These are phyloP conservation scores for Camponotus pennsylvanicus DNA, from an alignment of 1,140 invertebrate genomes.

Conservation along the genomic window DNA sequence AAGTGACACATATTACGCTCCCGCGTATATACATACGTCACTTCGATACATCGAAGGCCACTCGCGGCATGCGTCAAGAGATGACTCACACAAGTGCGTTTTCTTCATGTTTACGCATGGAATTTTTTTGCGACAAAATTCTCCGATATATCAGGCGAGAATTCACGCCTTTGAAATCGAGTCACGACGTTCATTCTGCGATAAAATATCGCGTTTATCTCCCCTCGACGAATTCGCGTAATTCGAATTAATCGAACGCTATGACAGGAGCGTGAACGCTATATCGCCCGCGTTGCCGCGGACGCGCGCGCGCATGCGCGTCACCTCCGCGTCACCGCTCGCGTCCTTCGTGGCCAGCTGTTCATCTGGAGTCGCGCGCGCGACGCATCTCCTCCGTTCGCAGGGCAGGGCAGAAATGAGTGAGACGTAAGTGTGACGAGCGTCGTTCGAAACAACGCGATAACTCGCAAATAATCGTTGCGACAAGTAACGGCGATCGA, in stretches of 20 bases:
- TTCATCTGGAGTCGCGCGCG: not conserved
- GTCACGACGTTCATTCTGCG: too few relatives aligned
- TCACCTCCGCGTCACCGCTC: not conserved
- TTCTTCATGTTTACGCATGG: too few relatives aligned
- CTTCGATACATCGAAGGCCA: slow-evolving; percentile 22
- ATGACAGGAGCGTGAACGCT: too few relatives aligned
- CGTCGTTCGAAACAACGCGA: not conserved
- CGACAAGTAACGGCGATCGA: too few relatives aligned
- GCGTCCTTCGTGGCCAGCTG: not conserved
- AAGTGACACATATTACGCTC: not conserved
- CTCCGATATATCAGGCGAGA: too few relatives aligned
- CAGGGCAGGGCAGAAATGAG: not conserved
- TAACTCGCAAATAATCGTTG: not conserved
- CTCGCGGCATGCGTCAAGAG: not conserved
- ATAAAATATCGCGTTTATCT: too few relatives aligned
- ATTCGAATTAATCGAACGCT: too few relatives aligned
- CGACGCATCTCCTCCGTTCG: not conserved
- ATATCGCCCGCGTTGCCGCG: too few relatives aligned
- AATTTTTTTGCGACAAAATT: too few relatives aligned
- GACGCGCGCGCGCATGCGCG: not conserved
- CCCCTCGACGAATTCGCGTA: too few relatives aligned
- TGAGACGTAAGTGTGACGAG: slow-evolving; percentile 18
- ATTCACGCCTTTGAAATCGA: too few relatives aligned
- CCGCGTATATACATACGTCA: not conserved
- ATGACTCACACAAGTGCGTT: slow-evolving; percentile 1